Evolutionary conservation across 2,113 vertebrate genomes (phyloP).

Genomic region (Spheniscus mendiculus): DNA sequence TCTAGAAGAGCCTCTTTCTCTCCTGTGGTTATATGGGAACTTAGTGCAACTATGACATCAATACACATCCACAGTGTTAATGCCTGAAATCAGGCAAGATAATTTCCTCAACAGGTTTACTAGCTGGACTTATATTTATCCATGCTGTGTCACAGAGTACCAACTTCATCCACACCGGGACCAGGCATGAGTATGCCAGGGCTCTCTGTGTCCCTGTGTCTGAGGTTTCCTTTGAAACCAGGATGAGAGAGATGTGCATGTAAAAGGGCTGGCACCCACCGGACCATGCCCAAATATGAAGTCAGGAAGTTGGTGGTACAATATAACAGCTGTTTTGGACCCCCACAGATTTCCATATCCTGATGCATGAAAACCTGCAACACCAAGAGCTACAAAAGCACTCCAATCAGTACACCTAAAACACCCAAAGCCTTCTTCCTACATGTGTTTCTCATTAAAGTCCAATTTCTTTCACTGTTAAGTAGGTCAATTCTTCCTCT

Average conservation of each 20-base stretch:
- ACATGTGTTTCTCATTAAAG: background rate
- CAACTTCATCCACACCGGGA: background rate
- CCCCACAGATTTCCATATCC: background rate
- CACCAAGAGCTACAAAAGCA: background rate
- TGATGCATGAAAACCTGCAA: background rate
- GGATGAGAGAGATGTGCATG: background rate
- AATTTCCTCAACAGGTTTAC: background rate
- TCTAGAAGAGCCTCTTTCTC: background rate
- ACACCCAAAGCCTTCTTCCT: background rate
- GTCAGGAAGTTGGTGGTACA: background rate
- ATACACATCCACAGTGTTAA: background rate
- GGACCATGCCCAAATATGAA: background rate
- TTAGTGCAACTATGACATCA: background rate
- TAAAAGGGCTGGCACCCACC: background rate
- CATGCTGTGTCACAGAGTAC: background rate
- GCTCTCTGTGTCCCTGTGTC: background rate
- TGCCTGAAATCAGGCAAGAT: background rate
- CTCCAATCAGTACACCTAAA: background rate
- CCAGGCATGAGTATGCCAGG: background rate
- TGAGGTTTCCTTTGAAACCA: background rate
- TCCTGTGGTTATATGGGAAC: background rate
- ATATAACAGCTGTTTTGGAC: background rate
- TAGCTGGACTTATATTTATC: background rate
- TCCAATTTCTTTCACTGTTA: background rate
- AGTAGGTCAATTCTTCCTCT: background rate